Evolutionary conservation across 2,888 invertebrate species (phyloP).

Genomic region (Sinelater perroti): DNA sequence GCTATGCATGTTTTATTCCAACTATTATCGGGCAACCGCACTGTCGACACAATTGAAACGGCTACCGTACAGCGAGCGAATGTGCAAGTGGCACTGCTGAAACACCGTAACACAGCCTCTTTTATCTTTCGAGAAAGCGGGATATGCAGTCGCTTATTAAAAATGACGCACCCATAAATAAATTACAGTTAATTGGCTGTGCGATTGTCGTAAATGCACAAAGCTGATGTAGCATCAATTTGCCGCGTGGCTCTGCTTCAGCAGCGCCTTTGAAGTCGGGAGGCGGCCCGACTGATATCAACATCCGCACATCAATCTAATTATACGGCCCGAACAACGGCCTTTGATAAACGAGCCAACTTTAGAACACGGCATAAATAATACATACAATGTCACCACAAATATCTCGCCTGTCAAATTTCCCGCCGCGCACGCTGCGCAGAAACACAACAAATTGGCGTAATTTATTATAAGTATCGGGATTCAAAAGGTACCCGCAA

Average conservation of each 20-base stretch:
- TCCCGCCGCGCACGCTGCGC: conserved; percentile 9
- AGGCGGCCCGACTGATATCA: conserved; percentile 55
- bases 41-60: conserved; percentile 28
- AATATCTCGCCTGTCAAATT: conserved; percentile 37
- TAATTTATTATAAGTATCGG: conserved; percentile 9
- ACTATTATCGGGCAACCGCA: conserved; percentile 26
- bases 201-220: conserved; percentile 43
- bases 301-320: conserved; percentile 59
- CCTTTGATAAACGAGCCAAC: conserved; percentile 50
- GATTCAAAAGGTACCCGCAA: not conserved
- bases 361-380: conserved; percentile 48
- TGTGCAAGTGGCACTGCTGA: not conserved
- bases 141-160: conserved; percentile 31
- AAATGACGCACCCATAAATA: conserved; percentile 45
- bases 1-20: conserved; percentile 25
- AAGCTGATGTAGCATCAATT: conserved; percentile 47
- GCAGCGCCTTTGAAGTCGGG: conserved; percentile 52
- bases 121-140: conserved; percentile 19
- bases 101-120: conserved; percentile 2
- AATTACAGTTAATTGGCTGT: conserved; percentile 45
- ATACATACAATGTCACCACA: conserved; percentile 44
- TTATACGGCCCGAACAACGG: conserved; percentile 52
- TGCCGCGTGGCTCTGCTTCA: conserved; percentile 46
- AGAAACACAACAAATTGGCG: conserved; percentile 9
- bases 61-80: conserved; percentile 9